A percentile compares a stretch with the other conserved stretches of the same genome.
Evolutionary conservation across 2,797 vertebrate genomes (phyloP).

Genomic region (Erethizon dorsatum): DNA sequence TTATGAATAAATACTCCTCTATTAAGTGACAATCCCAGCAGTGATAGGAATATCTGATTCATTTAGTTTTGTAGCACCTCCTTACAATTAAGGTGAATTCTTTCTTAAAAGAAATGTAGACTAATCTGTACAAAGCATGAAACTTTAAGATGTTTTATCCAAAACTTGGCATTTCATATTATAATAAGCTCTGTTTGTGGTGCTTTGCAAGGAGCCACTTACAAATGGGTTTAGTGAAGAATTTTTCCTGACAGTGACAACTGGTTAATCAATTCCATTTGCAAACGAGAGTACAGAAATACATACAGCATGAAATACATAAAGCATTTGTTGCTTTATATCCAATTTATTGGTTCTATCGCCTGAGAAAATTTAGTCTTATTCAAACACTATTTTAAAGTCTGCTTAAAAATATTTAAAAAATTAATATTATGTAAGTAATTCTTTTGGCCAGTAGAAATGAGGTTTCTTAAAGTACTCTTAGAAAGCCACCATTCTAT

Average conservation of each 20-base stretch:
- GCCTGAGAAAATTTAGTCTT: conserved; percentile 54
- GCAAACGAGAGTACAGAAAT: conserved; percentile 44
- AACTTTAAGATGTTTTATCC: conserved; percentile 50
- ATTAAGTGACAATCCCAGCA: conserved; percentile 21
- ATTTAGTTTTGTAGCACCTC: background rate
- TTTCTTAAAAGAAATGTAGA: conserved; percentile 64
- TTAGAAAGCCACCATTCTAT: conserved; percentile 56
- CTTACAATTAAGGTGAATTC: background rate
- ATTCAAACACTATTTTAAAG: conserved; percentile 48
- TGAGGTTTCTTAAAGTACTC: conserved; percentile 73
- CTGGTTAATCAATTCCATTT: conserved; percentile 28
- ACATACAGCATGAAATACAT: background rate
- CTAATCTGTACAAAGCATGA: conserved; percentile 8
- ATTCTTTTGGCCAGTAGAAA: conserved; percentile 58
- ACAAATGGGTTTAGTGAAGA: conserved; percentile 24
- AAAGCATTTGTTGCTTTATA: conserved; percentile 52
- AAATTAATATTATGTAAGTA: conserved; percentile 25
- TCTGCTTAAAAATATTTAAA: conserved; percentile 49
- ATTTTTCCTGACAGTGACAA: conserved; percentile 44
- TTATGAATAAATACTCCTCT: conserved; percentile 61
- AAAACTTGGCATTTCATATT: conserved; percentile 15
- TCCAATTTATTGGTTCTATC: conserved; percentile 49
- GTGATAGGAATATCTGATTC: conserved; percentile 51
- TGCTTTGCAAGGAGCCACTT: background rate
- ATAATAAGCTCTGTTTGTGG: conserved; percentile 22